phyloP scores from a whole-genome alignment of 2,888 invertebrate genomes.

The Caenorhabditis parvicauda region DNA sequence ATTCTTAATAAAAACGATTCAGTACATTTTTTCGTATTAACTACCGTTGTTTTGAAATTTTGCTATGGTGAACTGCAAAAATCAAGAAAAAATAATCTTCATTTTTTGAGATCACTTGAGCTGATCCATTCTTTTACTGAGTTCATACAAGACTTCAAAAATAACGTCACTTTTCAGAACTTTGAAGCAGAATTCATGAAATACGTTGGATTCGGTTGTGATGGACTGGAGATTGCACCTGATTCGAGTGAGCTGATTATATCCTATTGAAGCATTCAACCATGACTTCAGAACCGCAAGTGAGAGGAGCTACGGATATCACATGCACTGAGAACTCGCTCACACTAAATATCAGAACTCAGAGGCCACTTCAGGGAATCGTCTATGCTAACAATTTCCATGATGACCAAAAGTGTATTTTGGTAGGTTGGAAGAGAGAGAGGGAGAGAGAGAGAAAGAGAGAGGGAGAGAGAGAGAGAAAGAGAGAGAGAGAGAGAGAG shows the following conservation, averaged over 20 bases:
- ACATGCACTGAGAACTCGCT: slow-evolving; percentile 52
- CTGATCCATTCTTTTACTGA: no score
- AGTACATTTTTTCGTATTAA: not conserved
- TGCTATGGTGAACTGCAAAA: no score
- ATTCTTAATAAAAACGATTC: no score
- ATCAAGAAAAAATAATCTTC: not conserved
- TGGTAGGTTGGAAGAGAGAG: no score
- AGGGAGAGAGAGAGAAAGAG: slow-evolving; percentile 5
- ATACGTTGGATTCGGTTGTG: slow-evolving; percentile 58
- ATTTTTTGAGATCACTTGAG: not conserved
- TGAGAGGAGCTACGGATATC: slow-evolving; percentile 57
- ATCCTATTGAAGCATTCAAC: not conserved
- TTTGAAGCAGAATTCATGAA: slow-evolving; percentile 56
- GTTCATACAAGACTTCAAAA: not conserved
- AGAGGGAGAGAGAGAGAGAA: slow-evolving; percentile 7
- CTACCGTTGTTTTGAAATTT: not conserved
- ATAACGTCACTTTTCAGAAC: slow-evolving; percentile 22
- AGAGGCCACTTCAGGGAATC: slow-evolving; percentile 52
- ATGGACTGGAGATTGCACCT: slow-evolving; percentile 48
- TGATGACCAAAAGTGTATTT: slow-evolving; percentile 48
- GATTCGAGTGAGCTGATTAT: slow-evolving; percentile 37
- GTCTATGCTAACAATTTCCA: slow-evolving; percentile 56
- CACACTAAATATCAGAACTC: slow-evolving; percentile 55
- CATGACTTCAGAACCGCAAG: slow-evolving; percentile 45
- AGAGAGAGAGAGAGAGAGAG: slow-evolving; percentile 4